phyloP scores from a whole-genome alignment of 2,113 vertebrate genomes.

The Ancistrus triradiatus region DNA sequence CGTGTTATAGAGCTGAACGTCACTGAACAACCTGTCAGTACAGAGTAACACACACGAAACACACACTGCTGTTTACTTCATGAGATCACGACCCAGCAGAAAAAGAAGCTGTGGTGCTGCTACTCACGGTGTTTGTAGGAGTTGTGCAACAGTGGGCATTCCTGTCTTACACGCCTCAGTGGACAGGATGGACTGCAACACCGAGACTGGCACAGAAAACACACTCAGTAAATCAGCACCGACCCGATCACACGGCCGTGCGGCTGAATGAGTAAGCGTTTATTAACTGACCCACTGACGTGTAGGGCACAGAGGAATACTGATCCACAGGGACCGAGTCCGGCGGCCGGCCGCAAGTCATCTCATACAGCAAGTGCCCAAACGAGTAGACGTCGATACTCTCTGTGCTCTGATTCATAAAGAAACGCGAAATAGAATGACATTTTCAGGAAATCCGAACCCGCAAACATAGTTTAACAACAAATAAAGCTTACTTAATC shows the following conservation, averaged over 20 bases:
- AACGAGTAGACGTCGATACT: conserved; percentile 90
- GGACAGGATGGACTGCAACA: conserved; percentile 93
- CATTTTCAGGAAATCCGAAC: no score
- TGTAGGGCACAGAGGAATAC: conserved; percentile 75
- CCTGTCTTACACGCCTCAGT: conserved; percentile 89
- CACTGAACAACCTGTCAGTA: conserved; percentile 82
- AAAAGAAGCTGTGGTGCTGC: not conserved
- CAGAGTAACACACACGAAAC: conserved; percentile 4
- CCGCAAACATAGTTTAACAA: no score
- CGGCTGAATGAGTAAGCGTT: not conserved
- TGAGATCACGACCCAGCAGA: not conserved
- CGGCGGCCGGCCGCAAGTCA: conserved; percentile 87
- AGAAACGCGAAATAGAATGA: not conserved
- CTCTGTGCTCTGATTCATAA: conserved; percentile 77
- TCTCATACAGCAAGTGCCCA: conserved; percentile 92
- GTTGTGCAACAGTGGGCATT: conserved; percentile 83
- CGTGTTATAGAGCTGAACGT: conserved; percentile 78
- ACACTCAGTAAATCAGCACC: not conserved
- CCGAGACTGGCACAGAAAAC: conserved; percentile 74
- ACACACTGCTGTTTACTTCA: not conserved
- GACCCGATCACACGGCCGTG: not conserved
- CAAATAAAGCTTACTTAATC: no score
- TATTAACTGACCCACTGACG: conserved; percentile 78
- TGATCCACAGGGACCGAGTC: conserved; percentile 80
- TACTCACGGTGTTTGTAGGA: conserved; percentile 91